phyloP scores from a whole-genome alignment of 2,113 vertebrate genomes.

The Craseonycteris thonglongyai region DNA sequence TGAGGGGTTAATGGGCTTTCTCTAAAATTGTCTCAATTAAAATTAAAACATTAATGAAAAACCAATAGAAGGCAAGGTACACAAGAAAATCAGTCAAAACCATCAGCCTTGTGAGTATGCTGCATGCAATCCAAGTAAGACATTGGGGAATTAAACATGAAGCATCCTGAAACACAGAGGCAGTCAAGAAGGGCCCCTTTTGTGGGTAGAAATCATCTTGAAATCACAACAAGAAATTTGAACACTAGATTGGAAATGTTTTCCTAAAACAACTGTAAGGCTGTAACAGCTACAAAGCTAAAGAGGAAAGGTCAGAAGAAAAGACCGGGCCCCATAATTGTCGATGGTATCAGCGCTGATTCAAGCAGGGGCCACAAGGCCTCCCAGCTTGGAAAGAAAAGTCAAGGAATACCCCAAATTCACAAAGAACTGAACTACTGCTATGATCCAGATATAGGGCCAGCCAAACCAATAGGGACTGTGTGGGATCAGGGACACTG shows the following conservation, averaged over 20 bases:
- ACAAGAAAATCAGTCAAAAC: neutral
- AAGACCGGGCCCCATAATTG: neutral
- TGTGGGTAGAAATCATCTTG: neutral
- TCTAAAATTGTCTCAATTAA: neutral
- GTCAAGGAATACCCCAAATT: neutral
- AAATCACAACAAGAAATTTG: neutral
- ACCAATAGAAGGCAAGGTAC: neutral
- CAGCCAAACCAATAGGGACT: neutral
- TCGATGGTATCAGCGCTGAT: neutral
- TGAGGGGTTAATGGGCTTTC: neutral
- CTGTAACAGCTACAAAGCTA: neutral
- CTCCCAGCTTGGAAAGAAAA: neutral
- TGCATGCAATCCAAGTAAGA: neutral
- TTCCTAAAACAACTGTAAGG: neutral
- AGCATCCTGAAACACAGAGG: neutral
- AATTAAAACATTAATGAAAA: slow-evolving; percentile 36
- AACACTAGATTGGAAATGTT: neutral
- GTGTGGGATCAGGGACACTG: neutral
- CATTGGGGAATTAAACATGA: neutral
- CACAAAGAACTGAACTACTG: neutral
- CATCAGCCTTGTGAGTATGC: neutral
- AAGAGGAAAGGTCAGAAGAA: neutral
- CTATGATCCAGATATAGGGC: neutral
- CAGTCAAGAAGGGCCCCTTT: neutral
- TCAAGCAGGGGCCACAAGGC: neutral